Evolutionary conservation across 2,113 vertebrate species (phyloP).

Genomic region (Cisticola juncidis): DNA sequence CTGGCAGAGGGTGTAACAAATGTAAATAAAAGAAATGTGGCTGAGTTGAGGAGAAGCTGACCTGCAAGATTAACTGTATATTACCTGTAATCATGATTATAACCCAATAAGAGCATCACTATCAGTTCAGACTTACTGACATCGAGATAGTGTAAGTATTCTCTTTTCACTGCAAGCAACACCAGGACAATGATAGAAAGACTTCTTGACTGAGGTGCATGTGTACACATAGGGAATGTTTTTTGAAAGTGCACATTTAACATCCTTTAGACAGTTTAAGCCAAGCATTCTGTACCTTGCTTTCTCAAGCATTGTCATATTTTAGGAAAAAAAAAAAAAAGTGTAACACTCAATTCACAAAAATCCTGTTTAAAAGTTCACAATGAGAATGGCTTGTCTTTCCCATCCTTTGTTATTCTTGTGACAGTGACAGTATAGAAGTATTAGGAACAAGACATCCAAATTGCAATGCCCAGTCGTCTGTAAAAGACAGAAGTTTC

Average conservation of each 20-base stretch:
- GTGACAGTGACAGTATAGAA: slow-evolving; percentile 23
- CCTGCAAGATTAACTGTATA: neutral
- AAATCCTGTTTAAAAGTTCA: neutral
- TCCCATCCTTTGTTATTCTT: slow-evolving; percentile 18
- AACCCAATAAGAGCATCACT: neutral
- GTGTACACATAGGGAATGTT: neutral
- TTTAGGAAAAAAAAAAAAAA: neutral
- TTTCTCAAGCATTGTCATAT: neutral
- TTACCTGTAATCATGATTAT: neutral
- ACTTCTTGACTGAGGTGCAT: neutral
- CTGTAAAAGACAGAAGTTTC: slow-evolving; percentile 62
- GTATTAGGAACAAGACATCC: slow-evolving; percentile 58
- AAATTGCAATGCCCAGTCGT: slow-evolving; percentile 9
- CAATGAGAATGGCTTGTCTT: neutral
- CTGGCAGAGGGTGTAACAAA: neutral
- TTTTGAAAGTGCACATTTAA: neutral
- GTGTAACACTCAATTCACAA: neutral
- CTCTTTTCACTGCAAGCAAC: neutral
- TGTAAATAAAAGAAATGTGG: neutral
- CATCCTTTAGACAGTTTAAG: neutral
- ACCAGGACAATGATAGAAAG: neutral
- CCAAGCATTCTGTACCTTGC: neutral
- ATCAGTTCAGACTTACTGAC: neutral
- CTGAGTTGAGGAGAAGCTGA: neutral
- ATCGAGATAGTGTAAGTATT: neutral